Conservation (phyloP, 1,140 invertebrate species). For the Battus philenor region DNA sequence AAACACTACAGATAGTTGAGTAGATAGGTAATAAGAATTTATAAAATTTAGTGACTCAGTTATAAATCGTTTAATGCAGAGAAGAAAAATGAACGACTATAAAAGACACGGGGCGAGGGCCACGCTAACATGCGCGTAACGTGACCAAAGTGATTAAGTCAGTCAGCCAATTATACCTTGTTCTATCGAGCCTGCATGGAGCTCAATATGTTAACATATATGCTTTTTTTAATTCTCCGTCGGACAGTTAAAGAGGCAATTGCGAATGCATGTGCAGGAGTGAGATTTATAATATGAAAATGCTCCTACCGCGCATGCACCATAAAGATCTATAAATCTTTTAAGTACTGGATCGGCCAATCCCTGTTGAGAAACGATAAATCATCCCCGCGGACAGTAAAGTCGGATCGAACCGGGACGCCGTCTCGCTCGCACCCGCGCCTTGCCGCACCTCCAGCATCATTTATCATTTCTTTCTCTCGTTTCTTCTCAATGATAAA, state of each 20-base stretch:
- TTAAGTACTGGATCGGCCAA: conserved; percentile 69
- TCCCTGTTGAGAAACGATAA: conserved; percentile 73
- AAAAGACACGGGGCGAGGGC: neutral
- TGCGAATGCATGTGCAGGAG: conserved; percentile 61
- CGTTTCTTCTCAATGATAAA: conserved; percentile 71
- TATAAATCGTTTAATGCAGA: neutral
- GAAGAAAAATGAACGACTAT: neutral
- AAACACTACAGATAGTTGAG: too few species aligned
- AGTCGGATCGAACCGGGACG: conserved; percentile 42
- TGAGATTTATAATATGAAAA: conserved; percentile 73
- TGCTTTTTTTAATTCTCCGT: conserved; percentile 57
- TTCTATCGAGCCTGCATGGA: conserved; percentile 27
- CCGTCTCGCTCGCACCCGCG: conserved; percentile 54
- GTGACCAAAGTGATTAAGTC: conserved; percentile 50
- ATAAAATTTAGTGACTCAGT: neutral
- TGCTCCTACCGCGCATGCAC: conserved; percentile 67
- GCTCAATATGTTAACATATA: conserved; percentile 66
- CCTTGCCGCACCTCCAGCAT: conserved; percentile 35
- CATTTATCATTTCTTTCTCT: conserved; percentile 73
- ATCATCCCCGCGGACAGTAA: conserved; percentile 62
- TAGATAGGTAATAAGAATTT: too few species aligned
- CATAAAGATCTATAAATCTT: conserved; percentile 71
- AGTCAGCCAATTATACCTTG: conserved; percentile 52
- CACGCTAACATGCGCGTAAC: conserved; percentile 20
- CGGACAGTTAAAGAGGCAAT: conserved; percentile 52